Conservation (phyloP, 2,113 vertebrate genomes). For the Laterallus jamaicensis region DNA sequence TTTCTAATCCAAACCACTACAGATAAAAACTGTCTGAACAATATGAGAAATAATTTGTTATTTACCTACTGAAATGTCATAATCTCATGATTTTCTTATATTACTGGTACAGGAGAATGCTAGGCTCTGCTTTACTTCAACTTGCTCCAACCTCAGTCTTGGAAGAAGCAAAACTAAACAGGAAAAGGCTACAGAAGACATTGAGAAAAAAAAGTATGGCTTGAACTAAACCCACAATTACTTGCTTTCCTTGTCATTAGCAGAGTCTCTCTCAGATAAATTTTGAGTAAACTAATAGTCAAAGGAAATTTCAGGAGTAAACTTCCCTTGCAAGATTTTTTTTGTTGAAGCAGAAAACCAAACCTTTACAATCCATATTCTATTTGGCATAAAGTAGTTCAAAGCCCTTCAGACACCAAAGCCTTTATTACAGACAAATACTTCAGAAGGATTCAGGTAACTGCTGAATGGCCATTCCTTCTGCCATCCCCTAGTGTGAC, state of each 20-base stretch:
- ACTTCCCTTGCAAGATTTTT: not conserved
- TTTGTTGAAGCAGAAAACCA: not conserved
- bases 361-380: not conserved
- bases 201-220: not conserved
- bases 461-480: not conserved
- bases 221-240: not conserved
- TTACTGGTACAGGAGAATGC: not conserved
- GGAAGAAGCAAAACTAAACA: not conserved
- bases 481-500: rapidly evolving
- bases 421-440: not conserved
- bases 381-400: not conserved
- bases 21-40: not conserved
- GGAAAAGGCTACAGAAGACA: not conserved
- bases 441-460: not conserved
- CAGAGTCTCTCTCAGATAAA: not conserved
- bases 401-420: not conserved
- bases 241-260: not conserved
- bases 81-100: not conserved
- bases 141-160: not conserved
- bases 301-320: not conserved
- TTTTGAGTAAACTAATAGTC: not conserved
- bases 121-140: not conserved
- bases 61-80: not conserved
- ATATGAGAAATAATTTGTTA: not conserved
- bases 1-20: not conserved